Percentiles rank a stretch among this genome's conserved stretches.
phyloP scores from a whole-genome alignment of 2,797 vertebrate genomes.

The Xenops minutus region DNA sequence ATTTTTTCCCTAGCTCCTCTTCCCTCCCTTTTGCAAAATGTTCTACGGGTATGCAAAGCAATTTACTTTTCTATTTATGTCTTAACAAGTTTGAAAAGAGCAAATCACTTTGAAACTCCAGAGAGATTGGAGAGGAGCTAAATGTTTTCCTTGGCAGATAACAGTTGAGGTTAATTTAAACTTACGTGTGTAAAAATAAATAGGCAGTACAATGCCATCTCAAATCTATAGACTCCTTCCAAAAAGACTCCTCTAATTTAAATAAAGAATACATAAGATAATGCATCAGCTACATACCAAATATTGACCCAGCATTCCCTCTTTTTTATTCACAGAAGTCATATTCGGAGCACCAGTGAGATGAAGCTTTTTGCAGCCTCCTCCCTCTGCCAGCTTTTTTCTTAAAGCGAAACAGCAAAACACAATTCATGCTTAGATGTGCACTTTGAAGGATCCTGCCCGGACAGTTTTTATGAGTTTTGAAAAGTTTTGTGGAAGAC shows the following conservation, averaged over 20 bases:
- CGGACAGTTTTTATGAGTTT: not conserved
- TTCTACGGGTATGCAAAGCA: not conserved
- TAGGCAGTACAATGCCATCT: not conserved
- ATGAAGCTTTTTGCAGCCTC: not conserved
- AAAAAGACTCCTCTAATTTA: slow-evolving; percentile 20
- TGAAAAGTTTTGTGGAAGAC: not conserved
- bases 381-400: accelerated
- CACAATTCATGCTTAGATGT: not conserved
- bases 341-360: not conserved
- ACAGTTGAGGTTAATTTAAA: slow-evolving; percentile 25
- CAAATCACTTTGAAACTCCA: slow-evolving; percentile 13
- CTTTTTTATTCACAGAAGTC: not conserved
- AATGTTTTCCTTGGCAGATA: slow-evolving; percentile 23
- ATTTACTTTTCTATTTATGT: slow-evolving; percentile 24
- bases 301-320: not conserved
- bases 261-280: slow-evolving; percentile 23
- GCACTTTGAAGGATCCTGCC: not conserved
- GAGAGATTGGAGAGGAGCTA: not conserved
- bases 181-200: not conserved
- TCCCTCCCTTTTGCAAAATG: not conserved
- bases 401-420: not conserved
- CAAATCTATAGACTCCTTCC: not conserved
- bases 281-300: not conserved
- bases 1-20: not conserved
- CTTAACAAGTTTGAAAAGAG: slow-evolving; percentile 31